Conservation (phyloP, 2,113 vertebrate genomes). For the Hippolais icterina region DNA sequence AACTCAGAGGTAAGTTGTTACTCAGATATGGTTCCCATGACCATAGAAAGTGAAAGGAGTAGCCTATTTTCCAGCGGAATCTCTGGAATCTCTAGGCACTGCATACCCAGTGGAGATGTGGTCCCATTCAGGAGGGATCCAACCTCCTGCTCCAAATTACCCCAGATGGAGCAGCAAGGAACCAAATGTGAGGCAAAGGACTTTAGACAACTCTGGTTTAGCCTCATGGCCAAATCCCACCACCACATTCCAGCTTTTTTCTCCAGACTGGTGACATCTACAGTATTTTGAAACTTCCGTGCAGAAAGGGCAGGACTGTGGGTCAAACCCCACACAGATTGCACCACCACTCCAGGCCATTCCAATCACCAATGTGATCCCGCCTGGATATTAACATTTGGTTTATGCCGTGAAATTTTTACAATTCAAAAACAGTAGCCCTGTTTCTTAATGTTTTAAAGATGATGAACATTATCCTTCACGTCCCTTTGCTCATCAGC, state of each 20-base stretch:
- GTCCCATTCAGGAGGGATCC: background rate
- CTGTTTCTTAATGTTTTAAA: slow-evolving; percentile 14
- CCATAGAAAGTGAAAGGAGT: background rate
- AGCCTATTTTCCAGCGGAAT: background rate
- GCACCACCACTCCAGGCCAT: background rate
- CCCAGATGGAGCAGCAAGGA: background rate
- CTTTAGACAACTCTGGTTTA: background rate
- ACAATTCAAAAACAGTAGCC: background rate
- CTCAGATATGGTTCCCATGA: background rate
- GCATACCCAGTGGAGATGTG: background rate
- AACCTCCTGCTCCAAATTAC: background rate
- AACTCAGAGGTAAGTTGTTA: background rate
- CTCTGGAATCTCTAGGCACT: background rate
- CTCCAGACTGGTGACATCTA: background rate
- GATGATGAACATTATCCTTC: slow-evolving; percentile 50
- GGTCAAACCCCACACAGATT: rapidly evolving
- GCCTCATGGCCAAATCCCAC: background rate
- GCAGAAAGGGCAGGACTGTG: background rate
- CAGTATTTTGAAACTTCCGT: background rate
- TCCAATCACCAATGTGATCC: background rate
- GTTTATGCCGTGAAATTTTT: background rate
- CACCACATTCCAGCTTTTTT: background rate
- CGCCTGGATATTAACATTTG: background rate
- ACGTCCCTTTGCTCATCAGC: slow-evolving; percentile 54
- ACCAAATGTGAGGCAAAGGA: background rate